A percentile compares a stretch with the other conserved stretches of the same genome.
phyloP scores from a whole-genome alignment of 2,888 invertebrate genomes.

The Patella pellucida region DNA sequence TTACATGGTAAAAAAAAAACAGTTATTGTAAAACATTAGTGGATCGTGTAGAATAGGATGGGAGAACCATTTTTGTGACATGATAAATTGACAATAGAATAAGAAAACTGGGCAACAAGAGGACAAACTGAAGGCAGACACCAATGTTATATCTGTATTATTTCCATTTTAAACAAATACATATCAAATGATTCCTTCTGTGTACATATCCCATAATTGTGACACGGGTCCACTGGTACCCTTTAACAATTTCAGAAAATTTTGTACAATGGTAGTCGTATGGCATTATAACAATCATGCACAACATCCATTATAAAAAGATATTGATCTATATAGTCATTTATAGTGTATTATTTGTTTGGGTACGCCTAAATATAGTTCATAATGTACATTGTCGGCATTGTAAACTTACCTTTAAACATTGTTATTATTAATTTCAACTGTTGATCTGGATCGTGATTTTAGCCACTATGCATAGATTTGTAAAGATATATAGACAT shows the following conservation, averaged over 20 bases:
- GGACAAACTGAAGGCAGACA: neutral
- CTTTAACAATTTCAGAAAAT: neutral
- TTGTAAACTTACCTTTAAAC: too few species aligned
- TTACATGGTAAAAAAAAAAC: too few species aligned
- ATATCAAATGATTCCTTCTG: constrained; percentile 7
- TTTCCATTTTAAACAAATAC: constrained; percentile 7
- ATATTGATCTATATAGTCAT: neutral
- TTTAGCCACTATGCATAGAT: too few species aligned
- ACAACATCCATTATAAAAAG: neutral
- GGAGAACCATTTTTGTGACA: too few species aligned
- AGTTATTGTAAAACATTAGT: too few species aligned
- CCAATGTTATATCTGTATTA: neutral
- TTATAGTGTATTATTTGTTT: neutral
- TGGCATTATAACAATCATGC: constrained; percentile 11
- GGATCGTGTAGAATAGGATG: too few species aligned
- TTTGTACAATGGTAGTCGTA: neutral
- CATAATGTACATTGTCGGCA: too few species aligned
- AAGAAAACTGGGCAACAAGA: neutral
- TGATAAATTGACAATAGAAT: neutral
- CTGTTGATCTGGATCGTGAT: too few species aligned
- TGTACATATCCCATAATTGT: constrained; percentile 7
- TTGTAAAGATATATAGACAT: too few species aligned
- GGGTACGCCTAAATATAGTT: neutral
- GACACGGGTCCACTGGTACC: constrained; percentile 10
- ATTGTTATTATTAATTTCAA: too few species aligned